phyloP scores from a whole-genome alignment of 2,888 invertebrate species.

The Orchesella flavescens region DNA sequence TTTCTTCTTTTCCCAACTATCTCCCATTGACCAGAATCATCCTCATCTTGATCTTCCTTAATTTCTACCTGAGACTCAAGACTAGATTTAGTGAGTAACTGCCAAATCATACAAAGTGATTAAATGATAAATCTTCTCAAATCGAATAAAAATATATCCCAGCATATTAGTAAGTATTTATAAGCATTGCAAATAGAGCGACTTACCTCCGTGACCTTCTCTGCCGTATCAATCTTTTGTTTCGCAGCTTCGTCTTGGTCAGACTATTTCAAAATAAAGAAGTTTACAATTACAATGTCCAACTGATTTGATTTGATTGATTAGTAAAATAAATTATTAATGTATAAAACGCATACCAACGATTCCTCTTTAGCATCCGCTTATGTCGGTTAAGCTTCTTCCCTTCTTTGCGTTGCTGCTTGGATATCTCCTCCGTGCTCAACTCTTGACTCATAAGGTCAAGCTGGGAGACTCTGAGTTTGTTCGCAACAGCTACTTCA shows the following conservation, averaged over 20 bases:
- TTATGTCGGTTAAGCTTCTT: constrained; percentile 84
- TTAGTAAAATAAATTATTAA: no score
- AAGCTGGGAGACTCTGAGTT: constrained; percentile 90
- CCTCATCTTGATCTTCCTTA: constrained; percentile 33
- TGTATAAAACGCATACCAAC: constrained; percentile 15
- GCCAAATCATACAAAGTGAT: no score
- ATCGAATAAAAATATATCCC: no score
- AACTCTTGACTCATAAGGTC: constrained; percentile 91
- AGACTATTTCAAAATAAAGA: background rate
- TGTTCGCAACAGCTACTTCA: constrained; percentile 89
- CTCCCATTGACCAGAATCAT: constrained; percentile 61
- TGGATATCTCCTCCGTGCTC: constrained; percentile 87
- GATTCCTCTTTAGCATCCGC: no score
- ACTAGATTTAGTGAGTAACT: constrained; percentile 36
- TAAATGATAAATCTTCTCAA: no score
- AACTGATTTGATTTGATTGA: no score
- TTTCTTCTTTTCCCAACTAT: constrained; percentile 47
- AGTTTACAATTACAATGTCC: no score
- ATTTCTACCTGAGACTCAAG: no score
- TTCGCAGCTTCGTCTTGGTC: background rate
- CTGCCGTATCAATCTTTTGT: constrained; percentile 28
- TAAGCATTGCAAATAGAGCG: background rate
- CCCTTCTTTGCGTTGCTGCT: constrained; percentile 89
- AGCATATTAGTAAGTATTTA: no score
- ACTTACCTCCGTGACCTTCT: constrained; percentile 34